phyloP scores from a whole-genome alignment of 2,113 vertebrate genomes.

The Greenwoodochromis staneri region DNA sequence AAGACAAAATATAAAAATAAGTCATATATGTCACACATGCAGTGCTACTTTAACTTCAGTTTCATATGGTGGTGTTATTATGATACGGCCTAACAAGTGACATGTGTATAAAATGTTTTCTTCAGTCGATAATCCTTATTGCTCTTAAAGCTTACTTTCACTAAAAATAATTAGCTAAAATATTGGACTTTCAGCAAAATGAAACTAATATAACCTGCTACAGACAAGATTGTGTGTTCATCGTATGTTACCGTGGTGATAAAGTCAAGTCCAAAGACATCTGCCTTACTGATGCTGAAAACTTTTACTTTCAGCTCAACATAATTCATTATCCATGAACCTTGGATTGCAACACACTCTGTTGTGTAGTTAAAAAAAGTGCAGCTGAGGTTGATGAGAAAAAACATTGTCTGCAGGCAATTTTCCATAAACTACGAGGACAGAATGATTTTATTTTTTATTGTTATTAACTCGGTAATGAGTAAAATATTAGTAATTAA shows the following conservation, averaged over 20 bases:
- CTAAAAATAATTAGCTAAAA: background rate
- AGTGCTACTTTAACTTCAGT: background rate
- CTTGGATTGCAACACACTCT: background rate
- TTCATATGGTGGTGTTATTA: background rate
- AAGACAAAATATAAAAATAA: fast-evolving
- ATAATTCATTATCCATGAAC: fast-evolving
- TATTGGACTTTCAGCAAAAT: background rate
- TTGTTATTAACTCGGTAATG: background rate
- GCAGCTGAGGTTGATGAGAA: background rate
- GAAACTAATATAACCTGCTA: background rate
- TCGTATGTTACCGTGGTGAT: background rate
- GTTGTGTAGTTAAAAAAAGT: fast-evolving
- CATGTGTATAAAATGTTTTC: background rate
- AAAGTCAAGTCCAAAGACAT: background rate
- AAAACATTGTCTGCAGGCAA: fast-evolving
- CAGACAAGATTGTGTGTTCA: background rate
- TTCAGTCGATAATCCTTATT: background rate
- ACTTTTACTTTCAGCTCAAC: background rate
- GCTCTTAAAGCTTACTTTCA: background rate
- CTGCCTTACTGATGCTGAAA: background rate
- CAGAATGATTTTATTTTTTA: fast-evolving
- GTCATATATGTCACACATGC: fast-evolving
- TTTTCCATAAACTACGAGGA: background rate
- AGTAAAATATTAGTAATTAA: background rate
- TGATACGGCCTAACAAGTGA: fast-evolving